Evolutionary conservation across 2,888 invertebrate genomes (phyloP).

Genomic region (Automeris io): DNA sequence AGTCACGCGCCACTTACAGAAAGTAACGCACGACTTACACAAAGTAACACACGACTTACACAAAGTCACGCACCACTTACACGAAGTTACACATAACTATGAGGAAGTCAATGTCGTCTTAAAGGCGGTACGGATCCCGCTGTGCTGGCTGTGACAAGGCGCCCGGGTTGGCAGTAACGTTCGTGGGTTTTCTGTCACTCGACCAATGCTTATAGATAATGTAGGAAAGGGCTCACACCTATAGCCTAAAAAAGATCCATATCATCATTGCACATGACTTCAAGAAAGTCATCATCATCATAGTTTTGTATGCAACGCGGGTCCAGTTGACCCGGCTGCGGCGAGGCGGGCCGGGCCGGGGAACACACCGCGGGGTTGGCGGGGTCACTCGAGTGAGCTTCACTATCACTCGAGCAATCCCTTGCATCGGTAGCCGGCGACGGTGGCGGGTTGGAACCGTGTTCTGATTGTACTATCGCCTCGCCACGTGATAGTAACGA

Average conservation of each 20-base stretch:
- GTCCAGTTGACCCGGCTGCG: slow-evolving; percentile 28
- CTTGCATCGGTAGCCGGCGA: slow-evolving; percentile 87
- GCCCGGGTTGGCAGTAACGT: no score
- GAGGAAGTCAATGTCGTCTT: no score
- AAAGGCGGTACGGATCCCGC: no score
- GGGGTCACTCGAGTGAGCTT: slow-evolving; percentile 50
- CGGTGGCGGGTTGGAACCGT: slow-evolving; percentile 85
- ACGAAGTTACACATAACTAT: no score
- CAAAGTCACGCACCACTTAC: no score
- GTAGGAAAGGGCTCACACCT: neutral
- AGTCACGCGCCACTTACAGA: no score
- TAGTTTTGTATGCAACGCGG: slow-evolving; percentile 44
- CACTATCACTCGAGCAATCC: slow-evolving; percentile 81
- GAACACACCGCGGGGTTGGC: slow-evolving; percentile 51
- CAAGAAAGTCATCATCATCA: slow-evolving; percentile 84
- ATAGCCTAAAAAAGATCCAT: slow-evolving; percentile 81
- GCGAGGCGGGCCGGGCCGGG: slow-evolving; percentile 21
- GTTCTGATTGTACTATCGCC: slow-evolving; percentile 71
- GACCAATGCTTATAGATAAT: no score
- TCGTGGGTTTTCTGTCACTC: neutral
- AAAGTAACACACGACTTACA: no score
- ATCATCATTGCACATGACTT: slow-evolving; percentile 81
- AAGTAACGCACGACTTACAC: no score
- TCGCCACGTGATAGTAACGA: slow-evolving; percentile 80
- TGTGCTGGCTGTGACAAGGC: no score